Percentiles rank a stretch among this genome's conserved stretches.
Evolutionary conservation across 2,888 invertebrate species (phyloP).

Genomic region (Orthonevra nobilis): DNA sequence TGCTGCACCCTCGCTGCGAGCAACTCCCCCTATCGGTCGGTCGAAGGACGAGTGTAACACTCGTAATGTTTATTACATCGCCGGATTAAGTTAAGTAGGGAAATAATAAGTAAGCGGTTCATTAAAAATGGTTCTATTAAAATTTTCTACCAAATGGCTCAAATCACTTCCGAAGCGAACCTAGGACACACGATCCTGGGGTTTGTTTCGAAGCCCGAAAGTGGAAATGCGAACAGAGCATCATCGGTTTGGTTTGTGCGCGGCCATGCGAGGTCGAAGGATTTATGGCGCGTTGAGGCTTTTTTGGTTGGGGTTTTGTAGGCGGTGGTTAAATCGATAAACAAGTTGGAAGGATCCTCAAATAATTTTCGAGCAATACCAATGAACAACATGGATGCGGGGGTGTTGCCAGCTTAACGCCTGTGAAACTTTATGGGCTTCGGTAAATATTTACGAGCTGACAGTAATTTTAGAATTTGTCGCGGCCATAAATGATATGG

Average conservation of each 20-base stretch:
- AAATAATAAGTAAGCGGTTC: slow-evolving; percentile 44
- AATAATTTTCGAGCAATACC: no score
- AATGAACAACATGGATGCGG: not conserved
- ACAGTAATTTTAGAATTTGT: slow-evolving; percentile 2
- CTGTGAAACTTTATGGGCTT: slow-evolving; percentile 5
- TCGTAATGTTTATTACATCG: slow-evolving; percentile 34
- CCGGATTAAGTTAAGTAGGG: slow-evolving; percentile 43
- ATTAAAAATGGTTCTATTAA: slow-evolving; percentile 43
- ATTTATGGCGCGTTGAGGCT: not conserved
- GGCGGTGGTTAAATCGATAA: slow-evolving; percentile 6
- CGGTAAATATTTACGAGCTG: slow-evolving; percentile 16
- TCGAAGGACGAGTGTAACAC: not conserved
- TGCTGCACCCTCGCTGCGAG: slow-evolving; percentile 9
- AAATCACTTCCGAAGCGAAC: slow-evolving; percentile 15
- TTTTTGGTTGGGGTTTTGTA: no score
- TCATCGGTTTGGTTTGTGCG: no score
- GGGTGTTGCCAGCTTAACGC: not conserved
- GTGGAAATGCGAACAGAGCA: no score
- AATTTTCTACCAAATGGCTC: slow-evolving; percentile 23
- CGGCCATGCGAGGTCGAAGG: no score
- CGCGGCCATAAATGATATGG: no score
- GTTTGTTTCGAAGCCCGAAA: no score
- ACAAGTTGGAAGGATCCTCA: not conserved
- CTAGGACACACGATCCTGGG: no score
- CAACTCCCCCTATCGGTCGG: no score